Evolutionary conservation across 2,113 vertebrate genomes (phyloP).

Genomic region (Pteruthius melanotis): DNA sequence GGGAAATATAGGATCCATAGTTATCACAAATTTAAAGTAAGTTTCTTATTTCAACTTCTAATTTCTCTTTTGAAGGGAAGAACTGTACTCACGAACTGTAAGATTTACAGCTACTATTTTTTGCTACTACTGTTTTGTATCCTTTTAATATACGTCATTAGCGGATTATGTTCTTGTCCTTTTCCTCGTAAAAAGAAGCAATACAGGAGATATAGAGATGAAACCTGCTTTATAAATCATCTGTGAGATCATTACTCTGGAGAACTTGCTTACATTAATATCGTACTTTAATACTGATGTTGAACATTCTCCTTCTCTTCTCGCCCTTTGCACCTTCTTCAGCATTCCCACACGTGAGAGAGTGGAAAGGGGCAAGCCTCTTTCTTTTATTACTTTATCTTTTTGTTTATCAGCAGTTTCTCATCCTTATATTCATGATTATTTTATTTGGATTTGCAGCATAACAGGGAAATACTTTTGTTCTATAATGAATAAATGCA

Average conservation of each 20-base stretch:
- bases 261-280: not conserved
- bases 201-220: not conserved
- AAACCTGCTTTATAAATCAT: not conserved
- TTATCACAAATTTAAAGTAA: not conserved
- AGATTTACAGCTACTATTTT: not conserved
- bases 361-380: not conserved
- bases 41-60: not conserved
- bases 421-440: not conserved
- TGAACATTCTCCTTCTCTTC: not conserved
- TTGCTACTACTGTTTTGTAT: not conserved
- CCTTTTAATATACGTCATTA: not conserved
- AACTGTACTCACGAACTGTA: not conserved
- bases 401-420: not conserved
- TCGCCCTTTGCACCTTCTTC: accelerated
- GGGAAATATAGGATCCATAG: not conserved
- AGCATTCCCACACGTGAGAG: not conserved
- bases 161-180: not conserved
- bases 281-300: not conserved
- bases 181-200: not conserved
- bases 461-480: not conserved
- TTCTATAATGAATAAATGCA: not conserved
- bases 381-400: not conserved
- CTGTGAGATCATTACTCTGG: not conserved
- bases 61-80: not conserved
- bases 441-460: not conserved